These are phyloP conservation scores for Amitus sp. DNA, from an alignment of 2,888 invertebrate species.

Conservation along the genomic window DNA sequence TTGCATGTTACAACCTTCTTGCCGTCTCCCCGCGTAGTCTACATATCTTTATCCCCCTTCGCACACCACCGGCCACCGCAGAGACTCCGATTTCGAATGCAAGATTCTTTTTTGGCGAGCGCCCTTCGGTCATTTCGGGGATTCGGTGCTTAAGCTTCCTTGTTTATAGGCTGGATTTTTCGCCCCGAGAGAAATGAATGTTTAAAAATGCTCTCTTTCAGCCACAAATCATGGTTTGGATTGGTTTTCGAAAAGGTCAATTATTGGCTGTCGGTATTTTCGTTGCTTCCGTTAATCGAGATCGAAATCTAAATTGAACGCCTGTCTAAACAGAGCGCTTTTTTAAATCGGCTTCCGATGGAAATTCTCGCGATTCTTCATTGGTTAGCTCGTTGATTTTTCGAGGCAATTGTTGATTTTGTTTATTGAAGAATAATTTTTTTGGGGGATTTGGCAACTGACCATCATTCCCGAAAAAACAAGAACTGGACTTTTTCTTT, in stretches of 20 bases:
- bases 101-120: constrained; percentile 52
- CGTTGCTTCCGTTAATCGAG: constrained; percentile 51
- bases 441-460: background rate
- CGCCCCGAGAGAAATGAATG: constrained; percentile 19
- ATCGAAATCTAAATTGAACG: constrained; percentile 62
- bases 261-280: constrained; percentile 46
- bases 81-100: constrained; percentile 53
- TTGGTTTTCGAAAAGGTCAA: constrained; percentile 6
- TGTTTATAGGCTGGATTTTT: constrained; percentile 58
- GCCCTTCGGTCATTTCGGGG: constrained; percentile 57
- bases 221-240: background rate
- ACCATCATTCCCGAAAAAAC: background rate
- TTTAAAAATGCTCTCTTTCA: constrained; percentile 15
- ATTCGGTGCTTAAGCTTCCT: constrained; percentile 55
- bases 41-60: constrained; percentile 33
- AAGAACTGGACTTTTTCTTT: no score
- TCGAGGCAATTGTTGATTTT: background rate
- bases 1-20: constrained; percentile 62
- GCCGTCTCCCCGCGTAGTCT: constrained; percentile 44
- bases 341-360: constrained; percentile 49
- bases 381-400: background rate
- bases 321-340: constrained; percentile 47
- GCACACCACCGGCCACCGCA: constrained; percentile 26
- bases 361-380: constrained; percentile 40
- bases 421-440: constrained; percentile 3